A percentile compares a stretch with the other conserved stretches of the same genome.
Evolutionary conservation across 35 echinoderm and acorn worm species (phyloP).

Genomic region (Lytechinus pictus): DNA sequence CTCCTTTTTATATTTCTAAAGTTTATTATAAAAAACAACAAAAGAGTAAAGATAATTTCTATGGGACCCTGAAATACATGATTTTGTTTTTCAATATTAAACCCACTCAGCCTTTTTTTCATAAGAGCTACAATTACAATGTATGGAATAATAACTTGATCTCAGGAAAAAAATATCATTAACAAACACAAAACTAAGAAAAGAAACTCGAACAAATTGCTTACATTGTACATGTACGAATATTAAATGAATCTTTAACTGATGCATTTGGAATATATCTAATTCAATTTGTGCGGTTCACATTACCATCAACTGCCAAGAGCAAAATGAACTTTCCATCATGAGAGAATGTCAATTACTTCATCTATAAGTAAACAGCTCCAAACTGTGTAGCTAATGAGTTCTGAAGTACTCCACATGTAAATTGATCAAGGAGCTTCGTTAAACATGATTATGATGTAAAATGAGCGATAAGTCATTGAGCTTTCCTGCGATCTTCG

Average conservation of each 20-base stretch:
- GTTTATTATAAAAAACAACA: too few species aligned
- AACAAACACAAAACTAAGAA: background rate
- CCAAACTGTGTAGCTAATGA: background rate
- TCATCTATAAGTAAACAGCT: background rate
- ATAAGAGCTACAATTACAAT: too few species aligned
- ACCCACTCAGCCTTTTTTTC: too few species aligned
- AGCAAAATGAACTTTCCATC: background rate
- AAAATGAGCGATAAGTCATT: background rate
- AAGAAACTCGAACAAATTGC: background rate
- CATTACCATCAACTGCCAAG: background rate
- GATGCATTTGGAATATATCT: background rate
- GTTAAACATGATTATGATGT: background rate
- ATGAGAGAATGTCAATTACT: background rate
- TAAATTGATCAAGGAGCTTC: background rate
- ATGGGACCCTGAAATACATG: too few species aligned
- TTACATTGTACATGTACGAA: background rate
- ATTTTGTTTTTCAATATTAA: too few species aligned
- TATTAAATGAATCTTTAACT: background rate
- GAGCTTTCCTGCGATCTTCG: background rate
- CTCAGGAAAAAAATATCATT: too few species aligned
- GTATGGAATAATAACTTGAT: too few species aligned
- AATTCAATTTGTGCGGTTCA: conserved; percentile 4
- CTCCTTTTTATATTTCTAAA: too few species aligned
- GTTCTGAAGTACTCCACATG: background rate
- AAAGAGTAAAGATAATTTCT: too few species aligned